Evolutionary conservation across 2,888 invertebrate species (phyloP).

Genomic region (Xylota segnis): DNA sequence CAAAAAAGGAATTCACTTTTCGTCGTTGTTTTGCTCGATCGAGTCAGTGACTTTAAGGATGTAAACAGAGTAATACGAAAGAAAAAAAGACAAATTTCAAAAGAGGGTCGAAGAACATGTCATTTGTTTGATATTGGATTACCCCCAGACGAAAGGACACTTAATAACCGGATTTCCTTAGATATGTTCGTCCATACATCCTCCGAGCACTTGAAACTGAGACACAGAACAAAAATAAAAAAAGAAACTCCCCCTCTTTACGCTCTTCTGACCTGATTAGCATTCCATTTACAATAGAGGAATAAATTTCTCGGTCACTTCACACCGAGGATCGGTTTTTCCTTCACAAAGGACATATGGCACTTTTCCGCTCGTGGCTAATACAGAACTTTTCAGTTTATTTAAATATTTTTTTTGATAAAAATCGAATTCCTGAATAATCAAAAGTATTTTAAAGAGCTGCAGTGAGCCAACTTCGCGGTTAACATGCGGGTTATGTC

Average conservation of each 20-base stretch:
- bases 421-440: constrained; percentile 67
- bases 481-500: constrained; percentile 54
- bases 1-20: constrained; percentile 10
- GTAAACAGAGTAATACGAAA: not conserved
- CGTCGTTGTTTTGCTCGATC: constrained; percentile 30
- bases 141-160: constrained; percentile 28
- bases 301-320: constrained; percentile 74
- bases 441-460: constrained; percentile 13
- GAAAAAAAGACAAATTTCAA: not conserved
- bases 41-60: constrained; percentile 34
- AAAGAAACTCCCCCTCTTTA: constrained; percentile 27
- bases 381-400: constrained; percentile 37
- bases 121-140: constrained; percentile 39
- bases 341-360: constrained; percentile 60
- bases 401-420: constrained; percentile 65
- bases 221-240: not conserved
- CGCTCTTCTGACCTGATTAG: constrained; percentile 18
- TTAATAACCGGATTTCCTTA: constrained; percentile 54
- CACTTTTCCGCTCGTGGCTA: constrained; percentile 64
- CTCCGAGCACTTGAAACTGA: constrained; percentile 6
- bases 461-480: constrained; percentile 9
- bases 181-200: not conserved
- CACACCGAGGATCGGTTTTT: constrained; percentile 35
- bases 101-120: constrained; percentile 34
- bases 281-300: constrained; percentile 21